A percentile compares a stretch with the other conserved stretches of the same genome.
These are phyloP conservation scores for Narcine bancroftii DNA, from an alignment of 2,113 vertebrate species.

Conservation along the genomic window DNA sequence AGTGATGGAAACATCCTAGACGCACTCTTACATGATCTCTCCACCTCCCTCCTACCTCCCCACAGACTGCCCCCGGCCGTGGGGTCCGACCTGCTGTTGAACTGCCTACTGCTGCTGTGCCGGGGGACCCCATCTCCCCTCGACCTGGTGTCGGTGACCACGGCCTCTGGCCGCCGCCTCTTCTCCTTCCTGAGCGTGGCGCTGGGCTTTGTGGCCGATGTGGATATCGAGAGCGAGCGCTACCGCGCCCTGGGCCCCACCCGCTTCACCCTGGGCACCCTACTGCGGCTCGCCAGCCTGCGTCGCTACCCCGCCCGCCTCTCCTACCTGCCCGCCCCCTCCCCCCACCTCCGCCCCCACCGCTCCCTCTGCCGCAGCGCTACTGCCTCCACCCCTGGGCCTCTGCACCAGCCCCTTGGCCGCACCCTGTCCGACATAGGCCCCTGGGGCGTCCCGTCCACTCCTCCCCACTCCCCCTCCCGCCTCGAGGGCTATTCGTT, in stretches of 20 bases:
- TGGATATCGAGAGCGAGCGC: conserved; percentile 83
- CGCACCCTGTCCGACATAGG: conserved; percentile 79
- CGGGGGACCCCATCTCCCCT: conserved; percentile 65
- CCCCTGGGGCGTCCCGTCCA: conserved; percentile 57
- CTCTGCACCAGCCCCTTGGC: conserved; percentile 65
- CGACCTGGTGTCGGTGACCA: conserved; percentile 80
- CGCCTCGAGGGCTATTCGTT: neutral
- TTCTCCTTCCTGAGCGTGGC: conserved; percentile 85
- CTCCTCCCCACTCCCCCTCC: neutral
- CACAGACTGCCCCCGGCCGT: neutral
- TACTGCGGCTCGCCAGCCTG: conserved; percentile 70
- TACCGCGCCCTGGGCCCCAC: conserved; percentile 74
- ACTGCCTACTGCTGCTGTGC: conserved; percentile 79
- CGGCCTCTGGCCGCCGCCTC: conserved; percentile 57
- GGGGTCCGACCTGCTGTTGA: conserved; percentile 66
- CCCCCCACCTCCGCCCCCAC: conserved; percentile 46
- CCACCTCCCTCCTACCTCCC: neutral
- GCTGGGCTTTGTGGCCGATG: conserved; percentile 86
- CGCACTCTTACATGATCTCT: neutral
- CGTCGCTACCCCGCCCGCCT: conserved; percentile 80
- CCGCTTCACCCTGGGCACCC: conserved; percentile 76
- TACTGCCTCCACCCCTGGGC: conserved; percentile 55
- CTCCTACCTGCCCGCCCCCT: conserved; percentile 67
- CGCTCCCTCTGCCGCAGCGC: conserved; percentile 44
- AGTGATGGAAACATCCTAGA: no score